These are phyloP conservation scores for Dromaius novaehollandiae DNA, from an alignment of 2,113 vertebrate species.

Conservation along the genomic window DNA sequence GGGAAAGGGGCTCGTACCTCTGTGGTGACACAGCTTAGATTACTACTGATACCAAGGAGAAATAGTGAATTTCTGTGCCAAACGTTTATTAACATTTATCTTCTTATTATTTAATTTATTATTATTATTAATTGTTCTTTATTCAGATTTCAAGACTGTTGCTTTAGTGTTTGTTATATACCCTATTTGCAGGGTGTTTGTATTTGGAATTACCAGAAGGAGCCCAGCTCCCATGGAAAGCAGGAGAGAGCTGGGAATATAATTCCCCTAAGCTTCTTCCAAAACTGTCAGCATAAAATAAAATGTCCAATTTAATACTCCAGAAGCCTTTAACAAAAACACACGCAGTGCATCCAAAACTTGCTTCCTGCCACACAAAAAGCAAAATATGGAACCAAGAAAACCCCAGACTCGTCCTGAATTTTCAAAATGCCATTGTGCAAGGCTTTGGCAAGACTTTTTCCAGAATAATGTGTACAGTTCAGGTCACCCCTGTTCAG, in stretches of 20 bases:
- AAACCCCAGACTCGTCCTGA: background rate
- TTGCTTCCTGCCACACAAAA: background rate
- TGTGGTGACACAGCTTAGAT: background rate
- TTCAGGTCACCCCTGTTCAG: background rate
- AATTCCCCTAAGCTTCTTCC: background rate
- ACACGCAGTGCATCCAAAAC: background rate
- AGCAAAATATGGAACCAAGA: background rate
- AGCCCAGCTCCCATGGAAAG: background rate
- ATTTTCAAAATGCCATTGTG: slow-evolving; percentile 15
- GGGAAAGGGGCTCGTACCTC: background rate
- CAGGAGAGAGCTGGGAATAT: background rate
- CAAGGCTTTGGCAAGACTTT: slow-evolving; percentile 13
- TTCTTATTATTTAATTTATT: background rate
- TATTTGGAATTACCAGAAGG: background rate
- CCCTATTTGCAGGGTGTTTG: background rate
- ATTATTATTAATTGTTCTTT: background rate
- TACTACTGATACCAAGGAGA: background rate
- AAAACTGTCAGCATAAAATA: background rate
- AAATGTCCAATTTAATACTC: background rate
- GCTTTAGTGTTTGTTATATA: background rate
- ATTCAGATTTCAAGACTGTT: background rate
- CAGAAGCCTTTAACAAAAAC: slow-evolving; percentile 5
- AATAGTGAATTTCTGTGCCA: background rate
- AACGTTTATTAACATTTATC: background rate
- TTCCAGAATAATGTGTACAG: background rate